Evolutionary conservation across 2,888 invertebrate genomes (phyloP), one percentile per base, ranked within the genome.

Genomic region (Sesia apiformis): DNA sequence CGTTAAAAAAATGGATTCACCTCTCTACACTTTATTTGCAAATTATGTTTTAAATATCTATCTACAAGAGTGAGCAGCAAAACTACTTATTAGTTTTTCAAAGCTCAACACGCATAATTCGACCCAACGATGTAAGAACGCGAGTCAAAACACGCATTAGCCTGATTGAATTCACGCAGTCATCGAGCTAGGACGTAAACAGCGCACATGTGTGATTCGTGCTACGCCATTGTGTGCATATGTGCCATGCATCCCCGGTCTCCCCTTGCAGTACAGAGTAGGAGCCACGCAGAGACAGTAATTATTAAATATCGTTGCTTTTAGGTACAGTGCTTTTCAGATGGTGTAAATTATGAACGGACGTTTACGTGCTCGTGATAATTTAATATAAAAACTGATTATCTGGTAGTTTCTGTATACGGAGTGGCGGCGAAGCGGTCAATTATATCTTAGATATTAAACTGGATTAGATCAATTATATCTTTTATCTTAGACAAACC

Each of bases 211-310:
- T 63, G 65, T 54, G 58, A 46, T 46, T 46, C 23, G 8, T 55
- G 54, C 60, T 60, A 55, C 58, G 55, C 61, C 52, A 66, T 69
- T 69, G 66, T 67, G 65, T 59, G 59, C 67, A 69, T 66, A 67
- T 66, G 57, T 57, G 56, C 55, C 57, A 56, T 39, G 53, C 49
- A 23, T 6, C 8, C 6, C n/a, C 46, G 46, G 55, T 52, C 56
- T 52, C 54, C 49, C 52, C 49, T 38, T 1, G 7, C 51, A 23
- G 6, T 40, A 23, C 39, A 40, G 38, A 53, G 53, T 55, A 53
- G 52, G 57, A 53, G 55, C 52, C 54, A 51, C 43, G 40, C 51
- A 7, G 46, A 46, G 46, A 46, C 46, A 5, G 5, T 4, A 46
- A 8, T 6, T 46, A 46, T 23, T 23, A 23, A 23, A 23, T 23